Evolutionary conservation across 2,113 vertebrate species (phyloP), one percentile per base, ranked within the genome.

Genomic region (Lipotes vexillifer): DNA sequence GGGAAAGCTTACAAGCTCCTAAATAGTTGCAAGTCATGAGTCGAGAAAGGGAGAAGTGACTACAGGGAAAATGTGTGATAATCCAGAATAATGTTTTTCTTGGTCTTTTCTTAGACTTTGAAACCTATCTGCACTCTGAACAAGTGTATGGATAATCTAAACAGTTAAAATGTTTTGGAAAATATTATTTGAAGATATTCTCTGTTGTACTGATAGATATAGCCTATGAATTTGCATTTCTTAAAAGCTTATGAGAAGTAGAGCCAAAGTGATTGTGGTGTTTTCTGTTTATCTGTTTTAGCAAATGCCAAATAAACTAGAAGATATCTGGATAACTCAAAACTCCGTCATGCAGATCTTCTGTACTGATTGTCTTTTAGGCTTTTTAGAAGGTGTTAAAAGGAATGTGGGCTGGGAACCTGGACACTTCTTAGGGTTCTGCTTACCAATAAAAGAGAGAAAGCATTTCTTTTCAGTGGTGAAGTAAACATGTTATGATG

Each of bases 1-100:
- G 93, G 84, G 93, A 97, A 97, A 97, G 88, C 59, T 97, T 97
- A 97, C 97, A 98, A 96, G 55, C 49, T 68, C 96, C 97, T 98
- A 97, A 95, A 89, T 61, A 57, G 36, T 93, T 97, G 96, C 77
- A 94, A 88, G 97, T 96, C 0, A 1, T 98, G 98, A 98, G 91
- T 83, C 96, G 68, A 78, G 49, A 78, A 89, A 66, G 21, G 17
- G 23, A 92, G 36, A 85, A 49, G 25, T 44, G 25, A 95, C 69
- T 41, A 66, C 23, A 52, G 66, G 46, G 46, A n/a, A 63, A 90
- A 71, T 57, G 21, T 20, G 11, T 97, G 91, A 88, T 95, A 98
- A 96, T 88, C 75, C 80, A 97, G 92, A 97, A 92, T 94, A 97
- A 94, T 97, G 90, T 38, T 91, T 90, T 63, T 72, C n/a, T 74